Base-by-base conservation (phyloP, 2,797 vertebrate genomes). In the Triplophysa yarkandensis region DNA sequence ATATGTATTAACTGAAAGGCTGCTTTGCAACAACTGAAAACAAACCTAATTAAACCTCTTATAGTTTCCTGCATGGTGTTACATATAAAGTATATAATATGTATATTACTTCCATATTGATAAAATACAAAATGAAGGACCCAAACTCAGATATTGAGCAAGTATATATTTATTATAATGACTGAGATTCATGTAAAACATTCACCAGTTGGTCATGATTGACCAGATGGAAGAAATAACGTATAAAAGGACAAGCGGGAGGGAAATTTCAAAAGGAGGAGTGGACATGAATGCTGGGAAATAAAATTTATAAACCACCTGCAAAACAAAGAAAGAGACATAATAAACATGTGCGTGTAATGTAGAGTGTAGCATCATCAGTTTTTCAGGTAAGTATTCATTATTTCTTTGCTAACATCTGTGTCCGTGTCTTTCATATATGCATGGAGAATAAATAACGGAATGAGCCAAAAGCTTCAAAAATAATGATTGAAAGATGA, bases 181-280 rank as follows among this genome's bases (percentile, higher is more conserved):
- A 89, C 86, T 86, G 85, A 89, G 87, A 89, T 88, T 86, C 87
- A 84, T 85, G 88, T 89, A 88, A 90, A 89, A 91, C 82, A 82
- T 77, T 82, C 79, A 78, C 77, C 27, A 48, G 74, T 78, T 78
- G 81, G 77, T 68, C 57, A 34, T 66, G 55, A 57, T 19, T 9
- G 80, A 73, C 74, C 84, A 79, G 68, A 62, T 62, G 64, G 80
- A 83, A 78, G 80, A 84, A 82, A 72, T 50, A 86, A 86, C 81
- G 2, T 85, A 86, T 84, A 89, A 86, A 89, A 90, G 76, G 81
- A 79, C 8, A 55, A 78, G 54, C 65, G 83, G 34, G 1, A 32
- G 68, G 70, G 68, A 71, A 63, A 43, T 77, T 39, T 62, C 13
- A 44, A 28, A 9, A 30, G 46, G 57, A 69, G 64, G 41, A 21